Percentiles rank a stretch among this genome's conserved stretches.
These are phyloP conservation scores for Eilema griseolum DNA, from an alignment of 2,888 invertebrate species.

Conservation along the genomic window DNA sequence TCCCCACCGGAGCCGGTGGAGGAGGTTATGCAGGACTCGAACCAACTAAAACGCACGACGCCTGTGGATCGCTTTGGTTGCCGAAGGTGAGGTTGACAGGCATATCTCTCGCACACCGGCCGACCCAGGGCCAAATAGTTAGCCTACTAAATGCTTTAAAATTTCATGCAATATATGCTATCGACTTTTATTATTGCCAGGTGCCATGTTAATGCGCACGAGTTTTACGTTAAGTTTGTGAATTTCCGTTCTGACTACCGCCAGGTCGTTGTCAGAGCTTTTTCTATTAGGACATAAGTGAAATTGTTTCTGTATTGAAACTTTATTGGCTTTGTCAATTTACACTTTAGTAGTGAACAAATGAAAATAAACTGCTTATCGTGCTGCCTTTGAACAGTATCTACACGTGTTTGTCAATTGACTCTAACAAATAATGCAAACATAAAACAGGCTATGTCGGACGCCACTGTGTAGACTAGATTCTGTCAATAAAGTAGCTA, in stretches of 20 bases:
- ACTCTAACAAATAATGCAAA: conserved; percentile 21
- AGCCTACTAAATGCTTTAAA: too few relatives aligned
- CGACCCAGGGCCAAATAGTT: too few relatives aligned
- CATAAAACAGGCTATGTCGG: neutral
- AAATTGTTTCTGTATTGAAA: neutral
- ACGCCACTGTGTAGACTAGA: neutral
- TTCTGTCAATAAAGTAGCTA: neutral
- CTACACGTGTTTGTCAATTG: conserved; percentile 36
- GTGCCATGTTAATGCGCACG: too few relatives aligned
- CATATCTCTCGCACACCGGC: too few relatives aligned
- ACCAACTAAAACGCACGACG: too few relatives aligned
- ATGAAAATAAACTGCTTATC: conserved; percentile 15
- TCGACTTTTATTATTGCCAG: too few relatives aligned
- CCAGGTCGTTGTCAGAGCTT: neutral
- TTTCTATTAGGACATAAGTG: neutral
- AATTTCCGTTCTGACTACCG: neutral
- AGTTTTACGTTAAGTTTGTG: neutral
- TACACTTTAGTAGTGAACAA: conserved; percentile 1
- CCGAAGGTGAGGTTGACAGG: too few relatives aligned
- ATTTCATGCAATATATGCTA: too few relatives aligned
- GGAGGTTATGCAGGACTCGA: too few relatives aligned
- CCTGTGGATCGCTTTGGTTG: too few relatives aligned
- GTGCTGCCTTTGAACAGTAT: conserved; percentile 23
- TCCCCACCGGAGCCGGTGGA: too few relatives aligned
- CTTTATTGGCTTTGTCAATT: neutral